phyloP scores from a whole-genome alignment of 1,140 invertebrate genomes.

The Drosophila funebris region DNA sequence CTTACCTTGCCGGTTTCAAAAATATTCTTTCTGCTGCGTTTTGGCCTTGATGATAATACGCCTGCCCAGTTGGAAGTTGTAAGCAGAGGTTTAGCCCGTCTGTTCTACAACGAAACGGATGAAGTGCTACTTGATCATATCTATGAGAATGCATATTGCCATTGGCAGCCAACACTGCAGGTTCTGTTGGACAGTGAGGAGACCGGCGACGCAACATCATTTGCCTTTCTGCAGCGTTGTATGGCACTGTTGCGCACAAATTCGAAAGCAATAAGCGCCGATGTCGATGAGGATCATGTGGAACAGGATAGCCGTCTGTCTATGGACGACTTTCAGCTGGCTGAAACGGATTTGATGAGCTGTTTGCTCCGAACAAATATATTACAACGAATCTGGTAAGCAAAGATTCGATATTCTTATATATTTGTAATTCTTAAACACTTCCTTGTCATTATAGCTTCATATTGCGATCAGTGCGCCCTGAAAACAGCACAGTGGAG shows the following conservation, averaged over 20 bases:
- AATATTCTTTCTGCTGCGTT: constrained; percentile 92
- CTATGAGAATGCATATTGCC: constrained; percentile 87
- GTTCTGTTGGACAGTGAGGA: constrained; percentile 61
- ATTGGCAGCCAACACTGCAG: constrained; percentile 87
- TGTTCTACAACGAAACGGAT: constrained; percentile 90
- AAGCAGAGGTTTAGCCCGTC: constrained; percentile 88
- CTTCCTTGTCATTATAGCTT: constrained; percentile 85
- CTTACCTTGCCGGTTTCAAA: constrained; percentile 87
- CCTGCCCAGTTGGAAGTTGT: constrained; percentile 89
- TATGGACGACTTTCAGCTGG: constrained; percentile 93
- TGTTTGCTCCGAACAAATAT: constrained; percentile 91
- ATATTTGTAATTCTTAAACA: not conserved
- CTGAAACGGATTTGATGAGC: constrained; percentile 90
- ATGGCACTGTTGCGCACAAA: constrained; percentile 65
- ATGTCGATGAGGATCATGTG: constrained; percentile 83
- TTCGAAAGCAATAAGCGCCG: constrained; percentile 46
- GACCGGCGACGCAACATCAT: constrained; percentile 52
- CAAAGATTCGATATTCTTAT: not conserved
- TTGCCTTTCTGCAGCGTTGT: constrained; percentile 69
- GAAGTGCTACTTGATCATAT: constrained; percentile 89
- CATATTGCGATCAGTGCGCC: constrained; percentile 87
- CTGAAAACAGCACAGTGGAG: constrained; percentile 87
- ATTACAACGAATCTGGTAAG: constrained; percentile 87
- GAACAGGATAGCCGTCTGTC: constrained; percentile 85
- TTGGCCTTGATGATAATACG: constrained; percentile 93